Percentiles rank a stretch among this genome's conserved stretches.
Conservation (phyloP, 2,113 vertebrate species). For the Pygoscelis adeliae region DNA sequence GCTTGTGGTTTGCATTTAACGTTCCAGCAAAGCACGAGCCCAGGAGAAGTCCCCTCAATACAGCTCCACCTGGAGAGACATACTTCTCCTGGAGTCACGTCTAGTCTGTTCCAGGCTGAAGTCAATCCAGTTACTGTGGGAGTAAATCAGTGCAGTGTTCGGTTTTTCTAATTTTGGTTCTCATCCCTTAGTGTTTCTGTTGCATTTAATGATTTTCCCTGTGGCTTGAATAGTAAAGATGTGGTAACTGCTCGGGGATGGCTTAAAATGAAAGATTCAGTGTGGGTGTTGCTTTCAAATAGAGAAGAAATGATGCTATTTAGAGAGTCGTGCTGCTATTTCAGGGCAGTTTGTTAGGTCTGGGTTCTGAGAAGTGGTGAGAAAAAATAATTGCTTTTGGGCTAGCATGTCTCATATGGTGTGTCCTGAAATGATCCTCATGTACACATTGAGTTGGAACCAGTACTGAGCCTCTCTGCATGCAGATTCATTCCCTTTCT, state of each 20-base stretch:
- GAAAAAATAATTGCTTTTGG: conserved; percentile 41
- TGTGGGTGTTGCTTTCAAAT: conserved; percentile 28
- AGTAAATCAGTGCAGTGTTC: neutral
- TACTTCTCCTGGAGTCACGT: neutral
- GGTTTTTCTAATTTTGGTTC: neutral
- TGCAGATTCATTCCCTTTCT: neutral
- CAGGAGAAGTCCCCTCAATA: neutral
- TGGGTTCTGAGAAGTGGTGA: conserved; percentile 41
- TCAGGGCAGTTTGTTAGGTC: conserved; percentile 25
- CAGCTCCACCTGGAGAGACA: neutral
- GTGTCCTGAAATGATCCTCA: conserved; percentile 48
- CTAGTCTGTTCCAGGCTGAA: conserved; percentile 5
- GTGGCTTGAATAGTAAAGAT: conserved; percentile 47
- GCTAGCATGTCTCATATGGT: neutral
- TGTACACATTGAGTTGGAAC: conserved; percentile 6
- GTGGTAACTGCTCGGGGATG: neutral
- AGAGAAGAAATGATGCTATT: conserved; percentile 27
- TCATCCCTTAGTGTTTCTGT: neutral
- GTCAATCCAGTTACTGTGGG: neutral
- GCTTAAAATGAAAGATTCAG: conserved; percentile 40
- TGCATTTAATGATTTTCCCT: conserved; percentile 26
- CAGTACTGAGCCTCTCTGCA: neutral
- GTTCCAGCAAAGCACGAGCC: neutral
- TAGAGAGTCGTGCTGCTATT: conserved; percentile 24
- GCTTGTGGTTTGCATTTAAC: neutral